Evolutionary conservation across 2,797 vertebrate genomes (phyloP).

Genomic region (Sebastes hubbsi): DNA sequence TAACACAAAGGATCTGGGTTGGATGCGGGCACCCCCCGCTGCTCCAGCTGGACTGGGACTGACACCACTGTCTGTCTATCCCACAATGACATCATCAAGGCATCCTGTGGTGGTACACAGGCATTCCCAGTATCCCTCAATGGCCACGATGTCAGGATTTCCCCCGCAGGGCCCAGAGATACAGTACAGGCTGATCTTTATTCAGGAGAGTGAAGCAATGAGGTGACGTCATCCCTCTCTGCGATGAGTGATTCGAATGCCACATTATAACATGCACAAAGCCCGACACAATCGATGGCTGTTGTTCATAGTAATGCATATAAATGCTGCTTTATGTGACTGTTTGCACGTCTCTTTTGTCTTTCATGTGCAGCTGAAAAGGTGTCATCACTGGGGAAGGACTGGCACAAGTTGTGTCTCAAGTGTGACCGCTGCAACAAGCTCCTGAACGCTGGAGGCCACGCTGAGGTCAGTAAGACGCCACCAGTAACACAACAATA

Average conservation of each 20-base stretch:
- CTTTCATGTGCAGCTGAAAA: conserved; percentile 88
- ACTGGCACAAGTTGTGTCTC: conserved; percentile 98
- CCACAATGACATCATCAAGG: conserved; percentile 65
- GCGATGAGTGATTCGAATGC: conserved; percentile 5
- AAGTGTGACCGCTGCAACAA: conserved; percentile 98
- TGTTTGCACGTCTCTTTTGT: conserved; percentile 33
- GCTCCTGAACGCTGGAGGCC: conserved; percentile 92
- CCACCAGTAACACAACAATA: neutral
- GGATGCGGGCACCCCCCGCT: conserved; percentile 43
- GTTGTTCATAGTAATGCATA: conserved; percentile 31
- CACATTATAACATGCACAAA: conserved; percentile 22
- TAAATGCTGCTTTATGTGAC: conserved; percentile 42
- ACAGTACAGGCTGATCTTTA: conserved; percentile 44
- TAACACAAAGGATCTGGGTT: conserved; percentile 69
- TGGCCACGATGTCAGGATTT: conserved; percentile 41
- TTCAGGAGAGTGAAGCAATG: conserved; percentile 45
- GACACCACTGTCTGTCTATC: conserved; percentile 43
- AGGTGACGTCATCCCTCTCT: conserved; percentile 32
- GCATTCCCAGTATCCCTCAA: conserved; percentile 45
- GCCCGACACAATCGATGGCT: neutral
- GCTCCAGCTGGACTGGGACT: conserved; percentile 63
- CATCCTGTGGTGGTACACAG: conserved; percentile 54
- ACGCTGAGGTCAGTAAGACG: conserved; percentile 89
- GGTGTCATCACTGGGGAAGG: conserved; percentile 95
- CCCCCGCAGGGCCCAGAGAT: conserved; percentile 19